Base-by-base conservation (phyloP, 2,888 invertebrate genomes). In the Hydropsyche betteni region DNA sequence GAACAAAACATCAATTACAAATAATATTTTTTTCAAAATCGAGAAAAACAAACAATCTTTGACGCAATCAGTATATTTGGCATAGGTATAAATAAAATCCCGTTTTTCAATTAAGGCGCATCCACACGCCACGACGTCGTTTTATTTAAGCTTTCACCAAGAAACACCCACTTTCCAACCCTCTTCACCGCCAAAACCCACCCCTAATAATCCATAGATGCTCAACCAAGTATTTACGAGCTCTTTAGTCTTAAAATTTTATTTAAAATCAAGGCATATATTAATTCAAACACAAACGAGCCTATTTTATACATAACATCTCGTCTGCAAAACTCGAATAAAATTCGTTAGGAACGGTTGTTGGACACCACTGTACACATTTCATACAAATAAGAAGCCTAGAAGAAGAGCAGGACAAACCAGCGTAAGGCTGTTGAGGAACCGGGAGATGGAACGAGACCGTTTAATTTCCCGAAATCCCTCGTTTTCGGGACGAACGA, bases 391-490 rank as follows among this genome's bases (percentile, higher is more conserved):
- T 1, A 24, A 44, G 3, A 44, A 44, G 10, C 44, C 58, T 53
- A 58, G 58, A 16, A 24, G 16, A 58, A 24, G 24, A 24, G 24
- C 24, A 24, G 24, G 24, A 24, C 24, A 24, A 2, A 24, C 24
- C 1, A 24, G 24, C 24, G 2, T 24, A 24, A 24, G 24, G 24
- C 24, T 24, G 24, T 24, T 2, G 24, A 24, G 24, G 24, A 24
- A 24, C 24, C 64, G 33, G 12, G 36, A 64, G 34, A 36, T 0
- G 8, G 33, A 33, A 50, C 72, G 50, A 50, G 71, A 61, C 50
- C 10, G 70, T 70, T 75, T 75, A 75, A 75, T 75, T 75, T 75
- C 51, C 69, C 34, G 24, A 72, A 75, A 70, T 52, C 58, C 69
- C 50, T 61, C 70, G 34, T 61, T 69, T 38, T 36, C 53, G 8